phyloP scores from a whole-genome alignment of 2,113 vertebrate genomes.

The Gallinago undulata region DNA sequence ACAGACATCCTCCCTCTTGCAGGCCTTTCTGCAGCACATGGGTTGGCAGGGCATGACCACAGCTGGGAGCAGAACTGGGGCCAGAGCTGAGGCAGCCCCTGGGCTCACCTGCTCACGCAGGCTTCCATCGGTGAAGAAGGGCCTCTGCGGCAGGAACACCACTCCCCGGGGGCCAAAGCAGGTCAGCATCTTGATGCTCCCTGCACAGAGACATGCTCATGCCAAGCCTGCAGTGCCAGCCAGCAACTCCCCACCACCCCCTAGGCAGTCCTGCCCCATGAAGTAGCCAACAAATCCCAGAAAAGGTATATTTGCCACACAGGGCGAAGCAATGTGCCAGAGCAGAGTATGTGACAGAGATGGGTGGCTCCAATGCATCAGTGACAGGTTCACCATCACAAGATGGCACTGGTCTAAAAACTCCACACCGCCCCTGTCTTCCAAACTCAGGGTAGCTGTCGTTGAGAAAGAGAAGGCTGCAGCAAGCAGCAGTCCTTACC shows the following conservation, averaged over 20 bases:
- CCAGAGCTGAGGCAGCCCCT: background rate
- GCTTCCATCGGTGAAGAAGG: constrained; percentile 94
- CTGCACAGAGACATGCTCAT: constrained; percentile 66
- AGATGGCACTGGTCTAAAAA: background rate
- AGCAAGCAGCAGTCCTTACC: constrained; percentile 73
- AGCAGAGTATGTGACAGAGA: background rate
- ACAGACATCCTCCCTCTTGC: background rate
- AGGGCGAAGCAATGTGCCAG: background rate
- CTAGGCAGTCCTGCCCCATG: background rate
- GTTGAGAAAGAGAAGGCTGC: background rate
- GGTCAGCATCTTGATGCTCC: constrained; percentile 84
- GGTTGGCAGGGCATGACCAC: background rate
- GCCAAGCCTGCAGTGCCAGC: background rate
- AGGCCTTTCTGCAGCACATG: background rate
- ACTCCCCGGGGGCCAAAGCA: constrained; percentile 93
- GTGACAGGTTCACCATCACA: background rate
- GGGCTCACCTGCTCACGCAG: constrained; percentile 90
- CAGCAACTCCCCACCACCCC: background rate
- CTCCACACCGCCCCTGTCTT: background rate
- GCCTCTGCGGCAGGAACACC: constrained; percentile 91
- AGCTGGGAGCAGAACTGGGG: background rate
- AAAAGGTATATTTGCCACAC: background rate
- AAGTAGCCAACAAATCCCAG: background rate
- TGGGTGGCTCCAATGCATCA: background rate
- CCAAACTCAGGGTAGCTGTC: background rate